A percentile compares a stretch with the other conserved stretches of the same genome.
These are phyloP conservation scores for Carposina sasakii DNA, from an alignment of 1,140 invertebrate species.

Conservation along the genomic window DNA sequence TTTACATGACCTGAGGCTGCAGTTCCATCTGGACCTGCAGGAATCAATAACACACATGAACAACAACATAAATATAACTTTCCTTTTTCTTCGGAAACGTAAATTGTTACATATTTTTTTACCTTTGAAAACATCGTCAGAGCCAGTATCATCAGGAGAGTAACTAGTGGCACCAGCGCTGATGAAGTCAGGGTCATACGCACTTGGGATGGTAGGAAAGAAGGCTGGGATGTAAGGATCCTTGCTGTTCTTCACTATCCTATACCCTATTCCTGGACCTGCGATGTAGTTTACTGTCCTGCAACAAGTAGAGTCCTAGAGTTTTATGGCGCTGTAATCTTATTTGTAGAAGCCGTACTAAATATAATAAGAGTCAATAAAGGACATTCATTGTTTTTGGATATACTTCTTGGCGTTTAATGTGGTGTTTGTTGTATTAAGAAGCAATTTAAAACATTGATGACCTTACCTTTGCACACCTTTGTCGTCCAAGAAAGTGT, in stretches of 20 bases:
- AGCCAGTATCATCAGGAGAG: conserved; percentile 51
- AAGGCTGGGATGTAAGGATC: conserved; percentile 71
- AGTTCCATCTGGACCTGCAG: conserved; percentile 64
- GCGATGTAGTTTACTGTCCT: conserved; percentile 82
- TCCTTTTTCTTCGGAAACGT: conserved; percentile 19
- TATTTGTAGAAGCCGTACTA: too few species aligned
- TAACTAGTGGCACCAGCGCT: conserved; percentile 49
- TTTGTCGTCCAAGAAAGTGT: conserved; percentile 83
- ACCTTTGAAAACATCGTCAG: conserved; percentile 64
- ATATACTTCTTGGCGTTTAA: too few species aligned
- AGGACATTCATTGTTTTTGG: too few species aligned
- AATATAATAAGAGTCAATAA: too few species aligned
- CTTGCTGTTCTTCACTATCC: conserved; percentile 77
- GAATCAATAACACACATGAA: too few species aligned
- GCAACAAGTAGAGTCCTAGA: too few species aligned
- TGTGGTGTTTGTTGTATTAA: too few species aligned
- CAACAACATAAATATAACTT: too few species aligned
- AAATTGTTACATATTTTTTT: conserved; percentile 8
- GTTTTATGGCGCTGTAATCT: too few species aligned
- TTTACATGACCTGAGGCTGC: conserved; percentile 71
- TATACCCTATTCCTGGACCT: conserved; percentile 82
- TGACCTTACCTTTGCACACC: conserved; percentile 74
- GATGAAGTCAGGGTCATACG: conserved; percentile 63
- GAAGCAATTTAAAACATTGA: too few species aligned
- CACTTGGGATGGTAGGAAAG: conserved; percentile 63